These are phyloP conservation scores for Vireo griseus DNA, from an alignment of 2,797 vertebrate genomes.

Conservation along the genomic window DNA sequence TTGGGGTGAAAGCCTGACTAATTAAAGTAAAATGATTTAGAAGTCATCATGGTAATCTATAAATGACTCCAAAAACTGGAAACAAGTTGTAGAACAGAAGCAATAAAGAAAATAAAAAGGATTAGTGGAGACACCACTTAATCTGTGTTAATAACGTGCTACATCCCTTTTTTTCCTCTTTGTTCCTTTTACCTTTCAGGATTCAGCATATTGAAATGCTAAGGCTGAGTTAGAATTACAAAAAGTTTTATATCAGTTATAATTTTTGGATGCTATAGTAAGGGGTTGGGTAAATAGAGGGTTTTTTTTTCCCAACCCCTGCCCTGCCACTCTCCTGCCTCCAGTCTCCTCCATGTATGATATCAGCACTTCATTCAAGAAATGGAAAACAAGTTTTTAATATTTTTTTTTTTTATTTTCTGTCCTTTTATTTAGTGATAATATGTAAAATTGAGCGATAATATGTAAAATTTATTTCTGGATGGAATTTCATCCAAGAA, in stretches of 20 bases:
- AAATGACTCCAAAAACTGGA: neutral
- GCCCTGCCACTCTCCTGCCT: fast-evolving
- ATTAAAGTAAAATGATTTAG: neutral
- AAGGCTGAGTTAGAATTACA: neutral
- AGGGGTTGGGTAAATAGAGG: neutral
- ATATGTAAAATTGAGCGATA: neutral
- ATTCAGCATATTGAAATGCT: neutral
- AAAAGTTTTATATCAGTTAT: neutral
- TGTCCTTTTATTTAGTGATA: neutral
- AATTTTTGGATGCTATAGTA: neutral
- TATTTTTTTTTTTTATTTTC: neutral
- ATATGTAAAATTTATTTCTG: neutral
- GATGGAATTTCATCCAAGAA: neutral
- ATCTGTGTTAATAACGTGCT: neutral
- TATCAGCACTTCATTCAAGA: neutral
- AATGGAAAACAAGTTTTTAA: neutral
- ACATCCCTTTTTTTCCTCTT: neutral
- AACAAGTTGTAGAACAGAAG: neutral
- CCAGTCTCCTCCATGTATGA: fast-evolving
- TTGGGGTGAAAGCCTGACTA: neutral
- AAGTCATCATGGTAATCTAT: neutral
- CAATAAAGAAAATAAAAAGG: neutral
- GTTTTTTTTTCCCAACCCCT: neutral
- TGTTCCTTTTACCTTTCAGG: neutral
- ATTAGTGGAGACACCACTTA: neutral